Percentiles rank a stretch among this genome's conserved stretches.
phyloP scores from a whole-genome alignment of 2,888 invertebrate species.

The Pachycephus smyrnensis region DNA sequence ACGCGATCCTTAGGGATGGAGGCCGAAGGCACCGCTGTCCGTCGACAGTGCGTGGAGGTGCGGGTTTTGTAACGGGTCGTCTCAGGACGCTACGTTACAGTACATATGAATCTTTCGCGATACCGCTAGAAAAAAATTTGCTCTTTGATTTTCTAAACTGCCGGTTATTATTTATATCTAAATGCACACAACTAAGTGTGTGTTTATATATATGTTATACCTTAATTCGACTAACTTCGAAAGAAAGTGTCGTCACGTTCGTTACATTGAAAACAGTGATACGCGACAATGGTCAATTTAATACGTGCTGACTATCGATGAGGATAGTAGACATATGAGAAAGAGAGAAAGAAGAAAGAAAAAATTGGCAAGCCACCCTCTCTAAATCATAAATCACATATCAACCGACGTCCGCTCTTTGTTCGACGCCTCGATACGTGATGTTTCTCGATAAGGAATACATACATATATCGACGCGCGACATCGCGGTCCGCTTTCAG shows the following conservation, averaged over 20 bases:
- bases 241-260: not conserved
- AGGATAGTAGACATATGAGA: not conserved
- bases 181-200: too few relatives aligned
- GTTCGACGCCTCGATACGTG: not conserved
- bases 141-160: too few relatives aligned
- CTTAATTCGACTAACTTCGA: not conserved
- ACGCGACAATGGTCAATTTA: not conserved
- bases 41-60: too few relatives aligned
- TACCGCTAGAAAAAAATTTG: too few relatives aligned
- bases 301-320: not conserved
- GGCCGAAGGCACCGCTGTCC: too few relatives aligned
- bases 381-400: constrained; percentile 41
- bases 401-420: not conserved
- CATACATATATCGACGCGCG: not conserved
- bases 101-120: not conserved
- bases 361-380: constrained; percentile 32
- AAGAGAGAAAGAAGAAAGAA: constrained; percentile 17
- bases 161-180: too few relatives aligned
- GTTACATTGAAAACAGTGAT: not conserved
- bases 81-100: too few relatives aligned
- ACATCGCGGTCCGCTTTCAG: not conserved
- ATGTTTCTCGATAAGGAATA: not conserved
- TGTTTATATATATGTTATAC: too few relatives aligned
- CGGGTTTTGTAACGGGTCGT: too few relatives aligned
- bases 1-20: too few relatives aligned